Conservation (phyloP, 2,797 vertebrate genomes). For the Orientallactaga sibirica region DNA sequence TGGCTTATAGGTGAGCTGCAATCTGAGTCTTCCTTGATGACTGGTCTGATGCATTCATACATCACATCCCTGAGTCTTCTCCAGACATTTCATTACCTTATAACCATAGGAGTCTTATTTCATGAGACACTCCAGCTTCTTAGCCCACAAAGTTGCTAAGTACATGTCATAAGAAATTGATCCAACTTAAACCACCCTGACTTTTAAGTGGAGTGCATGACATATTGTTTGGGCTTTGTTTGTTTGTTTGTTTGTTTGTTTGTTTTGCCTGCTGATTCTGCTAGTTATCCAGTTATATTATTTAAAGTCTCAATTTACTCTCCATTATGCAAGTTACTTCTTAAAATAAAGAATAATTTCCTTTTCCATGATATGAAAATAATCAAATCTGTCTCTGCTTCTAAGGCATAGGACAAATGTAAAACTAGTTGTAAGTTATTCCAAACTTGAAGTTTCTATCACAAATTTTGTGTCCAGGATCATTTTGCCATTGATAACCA, state of each 20-base stretch:
- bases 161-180: background rate
- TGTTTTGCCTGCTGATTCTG: background rate
- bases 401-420: constrained; percentile 1
- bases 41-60: constrained; percentile 30
- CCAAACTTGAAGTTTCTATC: constrained; percentile 16
- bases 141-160: background rate
- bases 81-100: background rate
- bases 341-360: constrained; percentile 50
- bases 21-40: background rate
- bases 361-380: background rate
- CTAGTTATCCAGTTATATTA: background rate
- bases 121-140: background rate
- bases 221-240: background rate
- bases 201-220: background rate
- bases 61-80: background rate
- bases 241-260: background rate
- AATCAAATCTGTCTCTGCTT: background rate
- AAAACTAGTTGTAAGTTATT: background rate
- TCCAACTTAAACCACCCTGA: constrained; percentile 10
- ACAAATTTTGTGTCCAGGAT: constrained; percentile 22
- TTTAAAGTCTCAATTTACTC: background rate
- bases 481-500: constrained; percentile 3
- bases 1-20: background rate
- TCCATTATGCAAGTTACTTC: background rate
- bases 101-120: constrained; percentile 46